Evolutionary conservation across 1,140 invertebrate species (phyloP).

Genomic region (Penaeus japonicus): DNA sequence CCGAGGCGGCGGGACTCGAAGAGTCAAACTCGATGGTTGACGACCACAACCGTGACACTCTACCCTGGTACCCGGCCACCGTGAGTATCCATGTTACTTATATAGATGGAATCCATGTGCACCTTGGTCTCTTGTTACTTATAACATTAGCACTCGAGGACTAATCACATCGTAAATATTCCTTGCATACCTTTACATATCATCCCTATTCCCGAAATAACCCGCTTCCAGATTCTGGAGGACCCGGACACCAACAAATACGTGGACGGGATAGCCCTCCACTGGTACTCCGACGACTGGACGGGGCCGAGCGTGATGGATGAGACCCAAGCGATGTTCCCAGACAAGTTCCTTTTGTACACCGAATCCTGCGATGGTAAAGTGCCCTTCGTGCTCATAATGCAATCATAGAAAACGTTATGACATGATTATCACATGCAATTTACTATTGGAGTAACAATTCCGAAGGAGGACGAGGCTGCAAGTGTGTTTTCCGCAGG

Average conservation of each 20-base stretch:
- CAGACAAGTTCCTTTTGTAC: conserved; percentile 77
- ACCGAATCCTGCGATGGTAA: conserved; percentile 78
- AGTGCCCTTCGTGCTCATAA: background rate
- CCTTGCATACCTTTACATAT: no score
- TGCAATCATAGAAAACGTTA: no score
- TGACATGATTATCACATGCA: no score
- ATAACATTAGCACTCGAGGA: no score
- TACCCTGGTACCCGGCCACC: background rate
- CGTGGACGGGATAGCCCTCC: conserved; percentile 82
- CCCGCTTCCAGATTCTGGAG: conserved; percentile 64
- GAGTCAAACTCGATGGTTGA: conserved; percentile 67
- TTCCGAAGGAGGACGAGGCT: background rate
- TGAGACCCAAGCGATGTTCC: conserved; percentile 69
- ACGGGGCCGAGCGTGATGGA: conserved; percentile 68
- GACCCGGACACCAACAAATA: conserved; percentile 71
- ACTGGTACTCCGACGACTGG: conserved; percentile 77
- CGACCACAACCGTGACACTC: background rate
- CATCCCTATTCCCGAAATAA: no score
- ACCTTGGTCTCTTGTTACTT: no score
- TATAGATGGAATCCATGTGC: no score
- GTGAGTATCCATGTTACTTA: background rate
- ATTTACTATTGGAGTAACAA: background rate
- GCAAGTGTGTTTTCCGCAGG: background rate
- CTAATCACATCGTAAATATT: no score
- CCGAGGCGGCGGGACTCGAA: conserved; percentile 68